These are phyloP conservation scores for Pteruthius melanotis DNA, from an alignment of 2,113 vertebrate genomes.

Conservation along the genomic window DNA sequence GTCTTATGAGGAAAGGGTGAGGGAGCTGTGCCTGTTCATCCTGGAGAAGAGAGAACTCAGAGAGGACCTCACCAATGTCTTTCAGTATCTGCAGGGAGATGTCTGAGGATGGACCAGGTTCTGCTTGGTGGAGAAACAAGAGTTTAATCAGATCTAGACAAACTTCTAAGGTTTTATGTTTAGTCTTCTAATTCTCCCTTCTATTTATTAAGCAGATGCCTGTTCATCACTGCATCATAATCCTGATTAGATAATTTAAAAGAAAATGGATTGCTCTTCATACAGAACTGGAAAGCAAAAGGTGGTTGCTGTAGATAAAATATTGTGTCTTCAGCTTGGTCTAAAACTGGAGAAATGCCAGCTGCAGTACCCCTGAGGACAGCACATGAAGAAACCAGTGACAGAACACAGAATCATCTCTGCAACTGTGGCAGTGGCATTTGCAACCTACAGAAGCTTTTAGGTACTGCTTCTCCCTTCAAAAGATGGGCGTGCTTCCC, in stretches of 20 bases:
- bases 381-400: neutral
- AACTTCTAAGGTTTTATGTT: neutral
- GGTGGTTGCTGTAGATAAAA: neutral
- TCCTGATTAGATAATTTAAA: neutral
- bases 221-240: neutral
- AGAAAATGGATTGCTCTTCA: neutral
- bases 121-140: fast-evolving
- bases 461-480: neutral
- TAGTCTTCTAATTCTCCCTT: neutral
- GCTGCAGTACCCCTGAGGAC: neutral
- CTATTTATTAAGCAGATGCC: neutral
- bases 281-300: neutral
- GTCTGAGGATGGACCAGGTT: neutral
- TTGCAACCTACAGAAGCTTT: neutral
- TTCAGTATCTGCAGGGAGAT: neutral
- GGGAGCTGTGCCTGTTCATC: neutral
- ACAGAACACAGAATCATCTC: neutral
- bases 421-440: neutral
- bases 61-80: neutral
- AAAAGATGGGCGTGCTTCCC: neutral
- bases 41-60: neutral
- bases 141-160: neutral
- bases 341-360: neutral
- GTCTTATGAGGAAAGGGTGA: neutral
- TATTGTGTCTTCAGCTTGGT: neutral